Conservation (phyloP, 2,888 invertebrate genomes). For the Quadroppia sp. region DNA sequence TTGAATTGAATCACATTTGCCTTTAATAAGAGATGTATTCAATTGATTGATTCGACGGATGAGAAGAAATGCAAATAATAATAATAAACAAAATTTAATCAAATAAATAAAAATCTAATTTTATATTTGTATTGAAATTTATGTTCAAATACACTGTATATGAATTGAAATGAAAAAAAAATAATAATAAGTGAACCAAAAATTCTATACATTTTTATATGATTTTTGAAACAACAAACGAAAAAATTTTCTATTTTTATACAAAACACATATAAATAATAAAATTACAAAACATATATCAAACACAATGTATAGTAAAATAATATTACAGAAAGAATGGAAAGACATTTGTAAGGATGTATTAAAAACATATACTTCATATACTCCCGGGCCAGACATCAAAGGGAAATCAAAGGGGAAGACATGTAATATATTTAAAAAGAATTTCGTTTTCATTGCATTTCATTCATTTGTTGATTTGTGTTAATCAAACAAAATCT, state of each 20-base stretch:
- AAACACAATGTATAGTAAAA: no score
- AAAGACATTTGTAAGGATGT: no score
- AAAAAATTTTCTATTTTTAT: no score
- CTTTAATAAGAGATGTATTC: background rate
- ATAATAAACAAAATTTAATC: slow-evolving; percentile 8
- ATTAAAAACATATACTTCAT: no score
- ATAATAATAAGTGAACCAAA: no score
- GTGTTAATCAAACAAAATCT: slow-evolving; percentile 17
- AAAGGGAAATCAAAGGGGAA: background rate
- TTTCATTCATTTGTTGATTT: background rate
- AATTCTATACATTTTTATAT: no score
- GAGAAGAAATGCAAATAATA: background rate
- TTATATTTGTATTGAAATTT: background rate
- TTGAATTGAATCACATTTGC: background rate
- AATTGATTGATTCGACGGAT: background rate
- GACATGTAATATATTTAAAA: background rate
- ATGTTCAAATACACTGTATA: background rate
- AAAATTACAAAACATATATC: no score
- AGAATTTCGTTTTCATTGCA: background rate
- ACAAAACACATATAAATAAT: no score
- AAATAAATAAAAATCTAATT: background rate
- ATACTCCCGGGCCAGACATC: no score
- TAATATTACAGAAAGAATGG: no score
- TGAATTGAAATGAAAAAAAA: background rate
- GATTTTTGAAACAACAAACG: no score